These are phyloP conservation scores for Erythrocebus patas DNA, from an alignment of 2,113 vertebrate genomes.

Conservation along the genomic window DNA sequence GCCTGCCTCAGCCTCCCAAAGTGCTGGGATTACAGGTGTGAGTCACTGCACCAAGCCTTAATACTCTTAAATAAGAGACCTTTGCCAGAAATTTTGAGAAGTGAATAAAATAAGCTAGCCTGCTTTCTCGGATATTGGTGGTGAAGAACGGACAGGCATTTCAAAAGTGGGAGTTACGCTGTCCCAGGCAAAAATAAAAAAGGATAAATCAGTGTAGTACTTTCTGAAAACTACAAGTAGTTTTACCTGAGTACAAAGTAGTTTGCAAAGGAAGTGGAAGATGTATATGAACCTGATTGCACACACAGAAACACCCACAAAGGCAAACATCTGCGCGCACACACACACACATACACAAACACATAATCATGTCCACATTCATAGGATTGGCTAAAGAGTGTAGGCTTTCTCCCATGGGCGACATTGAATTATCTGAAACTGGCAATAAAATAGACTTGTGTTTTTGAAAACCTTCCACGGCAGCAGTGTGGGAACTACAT, in stretches of 20 bases:
- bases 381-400: neutral
- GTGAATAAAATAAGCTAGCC: neutral
- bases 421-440: neutral
- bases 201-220: neutral
- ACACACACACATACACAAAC: neutral
- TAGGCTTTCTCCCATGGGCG: neutral
- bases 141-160: neutral
- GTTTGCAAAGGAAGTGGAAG: neutral
- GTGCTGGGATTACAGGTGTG: too few species aligned
- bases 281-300: neutral
- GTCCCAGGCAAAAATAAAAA: neutral
- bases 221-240: neutral
- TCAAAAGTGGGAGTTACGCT: neutral
- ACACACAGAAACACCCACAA: neutral
- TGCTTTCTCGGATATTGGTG: neutral
- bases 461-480: neutral
- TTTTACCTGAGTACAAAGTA: neutral
- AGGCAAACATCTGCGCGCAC: neutral
- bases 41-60: too few species aligned
- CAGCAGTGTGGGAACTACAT: neutral
- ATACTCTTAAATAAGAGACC: neutral
- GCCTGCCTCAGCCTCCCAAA: too few species aligned
- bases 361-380: neutral
- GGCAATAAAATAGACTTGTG: neutral
- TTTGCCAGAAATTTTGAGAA: constrained; percentile 9